phyloP scores from a whole-genome alignment of 2,888 invertebrate species.

The Clitarchus hookeri region DNA sequence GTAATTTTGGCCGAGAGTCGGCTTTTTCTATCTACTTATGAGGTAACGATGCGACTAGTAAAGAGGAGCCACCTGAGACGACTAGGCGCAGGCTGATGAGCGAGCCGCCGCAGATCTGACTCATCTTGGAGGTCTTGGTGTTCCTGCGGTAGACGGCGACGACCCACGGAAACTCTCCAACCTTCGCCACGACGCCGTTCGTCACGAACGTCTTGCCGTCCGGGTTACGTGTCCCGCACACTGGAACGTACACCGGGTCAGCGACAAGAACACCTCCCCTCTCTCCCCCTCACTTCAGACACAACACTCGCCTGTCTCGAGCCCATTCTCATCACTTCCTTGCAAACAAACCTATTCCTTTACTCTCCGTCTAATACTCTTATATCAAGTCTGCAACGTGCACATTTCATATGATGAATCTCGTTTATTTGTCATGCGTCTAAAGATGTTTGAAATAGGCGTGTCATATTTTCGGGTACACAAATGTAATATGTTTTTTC shows the following conservation, averaged over 20 bases:
- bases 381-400: too few relatives aligned
- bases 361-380: too few relatives aligned
- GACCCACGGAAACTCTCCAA: slow-evolving; percentile 48
- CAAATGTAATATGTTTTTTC: too few relatives aligned
- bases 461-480: too few relatives aligned
- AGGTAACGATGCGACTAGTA: background rate
- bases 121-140: slow-evolving; percentile 27
- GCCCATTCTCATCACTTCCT: too few relatives aligned
- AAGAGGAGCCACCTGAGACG: slow-evolving; percentile 43
- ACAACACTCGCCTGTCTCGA: background rate
- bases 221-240: slow-evolving; percentile 46
- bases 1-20: background rate
- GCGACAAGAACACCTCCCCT: too few relatives aligned
- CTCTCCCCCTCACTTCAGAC: too few relatives aligned
- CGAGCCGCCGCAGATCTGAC: slow-evolving; percentile 47
- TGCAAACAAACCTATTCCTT: too few relatives aligned
- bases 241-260: slow-evolving; percentile 37
- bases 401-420: too few relatives aligned
- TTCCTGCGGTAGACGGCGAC: slow-evolving; percentile 45
- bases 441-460: too few relatives aligned
- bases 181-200: slow-evolving; percentile 45
- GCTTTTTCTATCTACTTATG: too few relatives aligned
- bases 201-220: slow-evolving; percentile 46
- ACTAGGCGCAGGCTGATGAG: slow-evolving; percentile 46
- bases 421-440: too few relatives aligned